phyloP scores from a whole-genome alignment of 2,797 vertebrate genomes.

The Coccyzus lansbergi region DNA sequence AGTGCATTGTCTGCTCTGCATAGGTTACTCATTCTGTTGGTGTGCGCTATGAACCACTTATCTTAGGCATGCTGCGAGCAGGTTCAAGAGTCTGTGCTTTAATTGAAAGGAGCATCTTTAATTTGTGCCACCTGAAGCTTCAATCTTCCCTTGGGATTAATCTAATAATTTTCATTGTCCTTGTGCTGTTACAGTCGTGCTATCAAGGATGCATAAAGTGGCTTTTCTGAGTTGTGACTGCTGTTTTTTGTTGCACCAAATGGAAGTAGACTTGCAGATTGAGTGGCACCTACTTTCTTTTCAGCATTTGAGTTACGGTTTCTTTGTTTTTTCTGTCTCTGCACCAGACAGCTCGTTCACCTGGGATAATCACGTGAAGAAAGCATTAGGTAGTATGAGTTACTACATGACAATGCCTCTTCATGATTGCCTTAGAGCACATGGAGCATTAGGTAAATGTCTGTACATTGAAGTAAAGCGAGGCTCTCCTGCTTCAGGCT shows the following conservation, averaged over 20 bases:
- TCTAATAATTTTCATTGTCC: not conserved
- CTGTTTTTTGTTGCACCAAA: not conserved
- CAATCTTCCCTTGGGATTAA: not conserved
- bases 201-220: not conserved
- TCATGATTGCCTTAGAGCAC: not conserved
- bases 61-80: not conserved
- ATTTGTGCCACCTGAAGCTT: not conserved
- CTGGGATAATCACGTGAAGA: rapidly evolving
- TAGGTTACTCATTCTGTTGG: not conserved
- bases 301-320: not conserved
- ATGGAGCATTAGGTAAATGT: not conserved
- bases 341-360: not conserved
- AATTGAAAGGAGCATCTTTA: not conserved
- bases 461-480: not conserved
- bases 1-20: not conserved
- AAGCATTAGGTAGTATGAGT: not conserved
- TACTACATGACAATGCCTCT: not conserved
- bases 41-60: not conserved
- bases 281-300: not conserved
- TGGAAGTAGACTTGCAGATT: not conserved
- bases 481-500: rapidly evolving
- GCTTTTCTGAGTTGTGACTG: not conserved
- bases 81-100: not conserved
- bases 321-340: not conserved
- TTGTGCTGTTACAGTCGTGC: not conserved